Percentiles rank a stretch among this genome's conserved stretches.
These are phyloP conservation scores for Caenorhabditis brenneri DNA, from an alignment of 1,140 invertebrate genomes.

Conservation along the genomic window DNA sequence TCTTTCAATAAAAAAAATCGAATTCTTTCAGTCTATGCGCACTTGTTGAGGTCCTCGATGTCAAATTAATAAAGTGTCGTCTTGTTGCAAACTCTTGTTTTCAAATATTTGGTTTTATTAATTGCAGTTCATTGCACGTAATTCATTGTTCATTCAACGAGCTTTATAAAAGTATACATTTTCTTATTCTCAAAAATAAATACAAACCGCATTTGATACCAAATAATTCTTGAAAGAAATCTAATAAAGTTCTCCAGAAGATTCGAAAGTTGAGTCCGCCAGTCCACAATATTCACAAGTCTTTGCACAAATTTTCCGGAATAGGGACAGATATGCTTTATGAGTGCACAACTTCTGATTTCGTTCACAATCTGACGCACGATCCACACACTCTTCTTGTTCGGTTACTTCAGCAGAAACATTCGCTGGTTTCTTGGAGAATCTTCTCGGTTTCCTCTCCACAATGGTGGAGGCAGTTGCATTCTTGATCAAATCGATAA, in stretches of 20 bases:
- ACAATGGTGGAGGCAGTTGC: background rate
- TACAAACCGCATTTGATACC: too few species aligned
- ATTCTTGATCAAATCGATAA: background rate
- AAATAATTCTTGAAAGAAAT: background rate
- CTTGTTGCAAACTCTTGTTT: too few species aligned
- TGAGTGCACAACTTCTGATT: slow-evolving; percentile 19
- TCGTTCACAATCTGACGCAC: background rate
- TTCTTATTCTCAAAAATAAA: too few species aligned
- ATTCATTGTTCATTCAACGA: too few species aligned
- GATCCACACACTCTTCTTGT: background rate
- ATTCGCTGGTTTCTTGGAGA: background rate
- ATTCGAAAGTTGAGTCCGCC: slow-evolving; percentile 11
- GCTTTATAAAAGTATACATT: too few species aligned
- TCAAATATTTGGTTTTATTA: too few species aligned
- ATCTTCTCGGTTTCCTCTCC: background rate
- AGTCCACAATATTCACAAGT: slow-evolving; percentile 14
- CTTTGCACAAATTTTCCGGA: slow-evolving; percentile 28
- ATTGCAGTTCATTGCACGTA: too few species aligned
- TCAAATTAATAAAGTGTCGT: too few species aligned
- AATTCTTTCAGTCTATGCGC: too few species aligned
- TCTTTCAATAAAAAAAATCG: too few species aligned
- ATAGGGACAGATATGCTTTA: background rate
- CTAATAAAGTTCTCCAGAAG: background rate
- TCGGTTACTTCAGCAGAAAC: background rate
- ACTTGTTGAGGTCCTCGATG: too few species aligned